These are phyloP conservation scores for Jaculus jaculus DNA, from an alignment of 2,113 vertebrate species.

Conservation along the genomic window DNA sequence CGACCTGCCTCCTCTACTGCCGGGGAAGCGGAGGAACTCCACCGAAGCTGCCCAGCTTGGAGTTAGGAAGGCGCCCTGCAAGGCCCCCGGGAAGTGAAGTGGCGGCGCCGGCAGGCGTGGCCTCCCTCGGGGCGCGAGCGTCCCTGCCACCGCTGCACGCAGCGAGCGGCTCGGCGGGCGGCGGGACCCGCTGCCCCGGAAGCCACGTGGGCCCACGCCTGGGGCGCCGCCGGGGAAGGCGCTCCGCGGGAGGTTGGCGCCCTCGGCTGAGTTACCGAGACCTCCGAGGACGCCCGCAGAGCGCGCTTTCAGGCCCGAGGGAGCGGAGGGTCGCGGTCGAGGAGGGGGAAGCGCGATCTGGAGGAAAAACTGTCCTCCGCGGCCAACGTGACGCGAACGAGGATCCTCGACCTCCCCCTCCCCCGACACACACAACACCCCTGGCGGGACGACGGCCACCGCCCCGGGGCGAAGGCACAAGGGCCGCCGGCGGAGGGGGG, in stretches of 20 bases:
- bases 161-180: not conserved
- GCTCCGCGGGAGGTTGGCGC: not conserved
- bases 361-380: slow-evolving; percentile 55
- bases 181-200: too few relatives aligned
- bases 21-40: not conserved
- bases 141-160: slow-evolving; percentile 30
- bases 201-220: not conserved
- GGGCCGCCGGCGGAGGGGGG: not conserved
- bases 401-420: slow-evolving; percentile 26
- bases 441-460: not conserved
- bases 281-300: not conserved
- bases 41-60: not conserved
- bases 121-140: slow-evolving; percentile 46
- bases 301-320: not conserved
- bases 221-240: not conserved
- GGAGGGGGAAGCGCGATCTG: not conserved
- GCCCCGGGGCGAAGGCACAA: not conserved
- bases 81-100: not conserved
- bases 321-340: not conserved
- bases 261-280: not conserved
- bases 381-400: slow-evolving; percentile 58
- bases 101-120: slow-evolving; percentile 3
- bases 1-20: not conserved
- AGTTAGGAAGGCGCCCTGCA: not conserved
- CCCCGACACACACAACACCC: too few relatives aligned